Percentiles rank a stretch among this genome's conserved stretches.
Conservation (phyloP, 2,113 vertebrate genomes). For the Argyrosomus japonicus region DNA sequence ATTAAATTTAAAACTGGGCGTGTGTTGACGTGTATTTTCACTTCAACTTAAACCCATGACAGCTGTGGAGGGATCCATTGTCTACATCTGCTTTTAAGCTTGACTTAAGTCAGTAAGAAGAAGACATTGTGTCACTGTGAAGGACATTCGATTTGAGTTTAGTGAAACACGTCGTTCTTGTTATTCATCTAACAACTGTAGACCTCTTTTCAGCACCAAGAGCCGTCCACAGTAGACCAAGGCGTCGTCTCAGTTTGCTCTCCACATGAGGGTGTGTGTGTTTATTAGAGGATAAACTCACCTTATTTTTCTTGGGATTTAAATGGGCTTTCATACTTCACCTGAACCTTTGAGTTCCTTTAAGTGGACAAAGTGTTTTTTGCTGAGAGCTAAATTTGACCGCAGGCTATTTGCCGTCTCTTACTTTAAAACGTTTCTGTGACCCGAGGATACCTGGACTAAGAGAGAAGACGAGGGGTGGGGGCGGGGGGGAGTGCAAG, state of each 20-base stretch:
- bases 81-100: too few relatives aligned
- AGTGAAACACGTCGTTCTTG: not conserved
- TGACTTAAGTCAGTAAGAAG: too few relatives aligned
- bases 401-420: not conserved
- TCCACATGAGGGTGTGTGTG: not conserved
- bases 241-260: not conserved
- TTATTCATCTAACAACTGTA: not conserved
- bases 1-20: too few relatives aligned
- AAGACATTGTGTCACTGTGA: not conserved
- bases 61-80: too few relatives aligned
- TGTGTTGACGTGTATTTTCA: too few relatives aligned
- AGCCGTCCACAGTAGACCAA: not conserved
- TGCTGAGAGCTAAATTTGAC: not conserved
- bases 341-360: not conserved
- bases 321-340: not conserved
- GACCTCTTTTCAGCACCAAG: not conserved
- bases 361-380: not conserved
- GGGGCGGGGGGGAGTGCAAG: constrained; percentile 3
- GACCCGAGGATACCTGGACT: not conserved
- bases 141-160: not conserved
- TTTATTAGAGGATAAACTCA: not conserved
- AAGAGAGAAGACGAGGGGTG: not conserved
- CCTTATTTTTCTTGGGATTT: not conserved
- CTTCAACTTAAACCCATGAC: too few relatives aligned
- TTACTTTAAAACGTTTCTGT: not conserved